These are phyloP conservation scores for Pogonus chalceus DNA, from an alignment of 1,140 invertebrate species.

Conservation along the genomic window DNA sequence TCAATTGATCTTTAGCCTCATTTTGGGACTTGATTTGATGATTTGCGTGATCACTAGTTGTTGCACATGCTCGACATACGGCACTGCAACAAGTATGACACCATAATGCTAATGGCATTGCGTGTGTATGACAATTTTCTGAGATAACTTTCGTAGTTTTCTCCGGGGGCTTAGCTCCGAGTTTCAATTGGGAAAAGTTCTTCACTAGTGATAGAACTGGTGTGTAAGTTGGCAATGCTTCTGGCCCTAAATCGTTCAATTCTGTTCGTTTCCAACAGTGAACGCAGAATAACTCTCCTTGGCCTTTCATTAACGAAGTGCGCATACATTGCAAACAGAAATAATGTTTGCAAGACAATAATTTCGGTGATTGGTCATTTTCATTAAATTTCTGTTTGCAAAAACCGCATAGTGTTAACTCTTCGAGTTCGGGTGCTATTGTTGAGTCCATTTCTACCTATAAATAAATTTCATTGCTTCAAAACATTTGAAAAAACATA, in stretches of 20 bases:
- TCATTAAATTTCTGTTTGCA: slow-evolving; percentile 62
- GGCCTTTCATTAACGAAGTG: slow-evolving; percentile 48
- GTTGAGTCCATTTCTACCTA: slow-evolving; percentile 36
- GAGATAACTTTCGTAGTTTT: slow-evolving; percentile 32
- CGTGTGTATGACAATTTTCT: slow-evolving; percentile 61
- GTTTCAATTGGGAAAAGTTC: slow-evolving; percentile 45
- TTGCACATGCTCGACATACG: slow-evolving; percentile 57
- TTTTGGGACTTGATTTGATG: slow-evolving; percentile 56
- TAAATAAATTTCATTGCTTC: too few relatives aligned
- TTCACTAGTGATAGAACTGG: slow-evolving; percentile 52
- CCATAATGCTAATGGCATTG: slow-evolving; percentile 61
- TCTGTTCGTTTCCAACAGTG: slow-evolving; percentile 59
- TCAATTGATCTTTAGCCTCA: slow-evolving; percentile 56
- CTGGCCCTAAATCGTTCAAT: slow-evolving; percentile 47
- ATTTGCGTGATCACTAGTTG: slow-evolving; percentile 48
- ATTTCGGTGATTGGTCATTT: slow-evolving; percentile 54
- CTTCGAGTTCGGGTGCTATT: slow-evolving; percentile 52
- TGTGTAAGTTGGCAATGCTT: slow-evolving; percentile 53
- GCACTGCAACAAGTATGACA: slow-evolving; percentile 55
- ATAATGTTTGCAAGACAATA: slow-evolving; percentile 63
- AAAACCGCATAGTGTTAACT: slow-evolving; percentile 56
- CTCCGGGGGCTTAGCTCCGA: slow-evolving; percentile 36
- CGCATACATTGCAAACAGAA: slow-evolving; percentile 65
- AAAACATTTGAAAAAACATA: too few relatives aligned
- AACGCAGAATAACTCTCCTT: slow-evolving; percentile 50